A percentile compares a stretch with the other conserved stretches of the same genome.
Conservation (phyloP, 1,140 invertebrate species). For the Pseudomyrmex dendroicus region DNA sequence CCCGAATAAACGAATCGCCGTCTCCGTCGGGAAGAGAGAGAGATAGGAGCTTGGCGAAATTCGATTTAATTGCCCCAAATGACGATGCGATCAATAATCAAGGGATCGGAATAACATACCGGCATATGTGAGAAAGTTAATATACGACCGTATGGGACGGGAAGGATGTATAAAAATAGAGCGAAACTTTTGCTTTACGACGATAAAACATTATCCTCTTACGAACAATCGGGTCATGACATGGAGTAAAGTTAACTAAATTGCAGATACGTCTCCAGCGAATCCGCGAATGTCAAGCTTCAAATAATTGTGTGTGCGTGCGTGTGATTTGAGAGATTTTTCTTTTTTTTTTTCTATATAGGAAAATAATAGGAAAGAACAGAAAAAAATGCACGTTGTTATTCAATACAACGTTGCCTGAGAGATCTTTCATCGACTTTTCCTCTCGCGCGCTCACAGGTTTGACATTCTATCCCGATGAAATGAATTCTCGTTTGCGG, state of each 20-base stretch:
- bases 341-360: no score
- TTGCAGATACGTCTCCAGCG: no score
- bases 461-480: conserved; percentile 22
- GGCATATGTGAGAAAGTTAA: not conserved
- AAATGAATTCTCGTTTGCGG: conserved; percentile 16
- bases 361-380: not conserved
- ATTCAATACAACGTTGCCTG: not conserved
- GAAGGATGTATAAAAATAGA: not conserved
- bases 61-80: conserved; percentile 35
- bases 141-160: not conserved
- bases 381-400: not conserved
- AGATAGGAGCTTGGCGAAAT: conserved; percentile 16
- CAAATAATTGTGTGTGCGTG: no score
- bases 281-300: no score
- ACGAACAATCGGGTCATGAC: not conserved
- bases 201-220: no score
- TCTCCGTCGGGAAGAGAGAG: no score
- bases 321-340: no score
- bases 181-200: not conserved
- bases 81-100: conserved; percentile 37
- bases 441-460: not conserved
- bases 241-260: no score
- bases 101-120: not conserved
- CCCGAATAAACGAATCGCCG: conserved; percentile 38
- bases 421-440: conserved; percentile 25